Conservation (phyloP, 37 sponge, comb jelly and placozoan genomes). For the Hexactinellida sp. region DNA sequence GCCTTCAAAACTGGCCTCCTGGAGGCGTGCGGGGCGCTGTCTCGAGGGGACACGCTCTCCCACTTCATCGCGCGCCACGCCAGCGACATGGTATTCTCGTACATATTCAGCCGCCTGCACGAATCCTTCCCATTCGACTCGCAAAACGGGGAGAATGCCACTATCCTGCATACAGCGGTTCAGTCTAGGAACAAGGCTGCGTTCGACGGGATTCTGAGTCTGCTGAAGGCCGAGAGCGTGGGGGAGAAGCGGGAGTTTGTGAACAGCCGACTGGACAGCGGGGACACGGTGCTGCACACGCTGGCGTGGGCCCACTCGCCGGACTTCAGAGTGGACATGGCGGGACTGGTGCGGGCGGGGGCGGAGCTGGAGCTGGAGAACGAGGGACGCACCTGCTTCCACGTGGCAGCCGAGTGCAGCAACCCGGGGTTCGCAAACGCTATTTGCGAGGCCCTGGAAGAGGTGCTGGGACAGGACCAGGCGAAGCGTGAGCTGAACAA, state of each 20-base stretch:
- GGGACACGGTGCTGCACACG: background rate
- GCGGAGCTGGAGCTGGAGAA: background rate
- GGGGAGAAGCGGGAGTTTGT: background rate
- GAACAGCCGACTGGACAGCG: background rate
- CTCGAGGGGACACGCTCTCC: conserved; percentile 3
- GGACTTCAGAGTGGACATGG: background rate
- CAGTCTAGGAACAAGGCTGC: background rate
- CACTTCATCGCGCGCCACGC: conserved; percentile 6
- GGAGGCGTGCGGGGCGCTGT: background rate
- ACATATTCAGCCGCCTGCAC: background rate
- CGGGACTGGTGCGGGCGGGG: background rate
- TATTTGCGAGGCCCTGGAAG: background rate
- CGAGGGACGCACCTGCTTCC: background rate
- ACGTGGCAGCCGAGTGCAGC: background rate
- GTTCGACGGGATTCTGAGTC: background rate
- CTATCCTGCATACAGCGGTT: background rate
- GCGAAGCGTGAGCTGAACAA: background rate
- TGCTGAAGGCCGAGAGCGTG: background rate
- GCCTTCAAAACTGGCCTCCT: background rate
- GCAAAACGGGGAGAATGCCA: background rate
- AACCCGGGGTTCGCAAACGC: background rate
- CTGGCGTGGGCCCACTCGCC: background rate
- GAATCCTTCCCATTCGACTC: background rate
- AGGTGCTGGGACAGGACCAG: background rate
- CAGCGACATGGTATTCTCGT: background rate